A percentile compares a stretch with the other conserved stretches of the same genome.
Conservation (phyloP, 2,797 vertebrate species). For the Leptoclinus maculatus region DNA sequence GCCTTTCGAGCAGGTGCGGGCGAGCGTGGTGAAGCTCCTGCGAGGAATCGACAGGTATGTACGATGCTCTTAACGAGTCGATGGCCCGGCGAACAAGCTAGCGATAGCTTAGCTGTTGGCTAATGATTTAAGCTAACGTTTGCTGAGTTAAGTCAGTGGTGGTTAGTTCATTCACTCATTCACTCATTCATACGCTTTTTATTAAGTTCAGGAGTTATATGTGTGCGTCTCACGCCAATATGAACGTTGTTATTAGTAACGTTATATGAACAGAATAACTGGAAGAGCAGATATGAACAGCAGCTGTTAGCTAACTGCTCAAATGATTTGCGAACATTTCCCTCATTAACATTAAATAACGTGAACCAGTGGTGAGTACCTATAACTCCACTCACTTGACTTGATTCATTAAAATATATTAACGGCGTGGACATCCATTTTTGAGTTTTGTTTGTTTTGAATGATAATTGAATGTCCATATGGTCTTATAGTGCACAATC, state of each 20-base stretch:
- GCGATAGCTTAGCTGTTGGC: slow-evolving; percentile 29
- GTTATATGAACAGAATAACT: neutral
- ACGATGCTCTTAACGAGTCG: neutral
- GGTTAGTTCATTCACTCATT: neutral
- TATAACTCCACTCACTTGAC: neutral
- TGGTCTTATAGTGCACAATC: too few relatives aligned
- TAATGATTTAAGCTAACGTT: slow-evolving; percentile 34
- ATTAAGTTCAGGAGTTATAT: fast-evolving
- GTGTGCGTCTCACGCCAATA: fast-evolving
- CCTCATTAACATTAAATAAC: fast-evolving
- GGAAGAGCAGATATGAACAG: too few relatives aligned
- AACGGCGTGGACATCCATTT: neutral
- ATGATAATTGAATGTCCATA: neutral
- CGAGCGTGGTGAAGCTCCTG: slow-evolving; percentile 92
- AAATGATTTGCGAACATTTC: neutral
- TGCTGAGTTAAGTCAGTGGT: neutral
- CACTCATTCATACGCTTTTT: fast-evolving
- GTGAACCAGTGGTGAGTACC: neutral
- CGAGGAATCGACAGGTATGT: slow-evolving; percentile 93
- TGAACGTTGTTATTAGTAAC: neutral
- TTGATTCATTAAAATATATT: neutral
- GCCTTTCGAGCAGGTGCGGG: slow-evolving; percentile 92
- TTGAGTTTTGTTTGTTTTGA: neutral
- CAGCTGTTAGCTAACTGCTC: neutral
- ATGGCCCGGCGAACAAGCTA: neutral